These are phyloP conservation scores for Drosophila nr. perissopoda DNA, from an alignment of 2,888 invertebrate species.

Conservation along the genomic window DNA sequence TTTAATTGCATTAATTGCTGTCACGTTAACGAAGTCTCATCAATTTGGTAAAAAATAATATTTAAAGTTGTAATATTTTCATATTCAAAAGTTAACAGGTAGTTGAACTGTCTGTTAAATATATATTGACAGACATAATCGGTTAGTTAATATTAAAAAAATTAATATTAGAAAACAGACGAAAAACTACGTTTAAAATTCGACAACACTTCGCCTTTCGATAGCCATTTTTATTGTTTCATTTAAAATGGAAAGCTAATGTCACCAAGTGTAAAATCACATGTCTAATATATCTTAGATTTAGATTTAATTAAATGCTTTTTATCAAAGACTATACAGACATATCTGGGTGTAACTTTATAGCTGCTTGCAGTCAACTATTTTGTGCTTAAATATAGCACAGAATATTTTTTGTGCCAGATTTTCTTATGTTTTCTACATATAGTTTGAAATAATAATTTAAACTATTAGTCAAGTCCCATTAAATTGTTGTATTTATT, in stretches of 20 bases:
- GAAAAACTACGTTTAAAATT: not conserved
- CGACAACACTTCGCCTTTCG: not conserved
- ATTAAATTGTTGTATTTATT: not conserved
- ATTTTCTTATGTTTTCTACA: not conserved
- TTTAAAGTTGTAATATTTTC: not conserved
- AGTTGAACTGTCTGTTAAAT: not conserved
- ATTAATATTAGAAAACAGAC: not conserved
- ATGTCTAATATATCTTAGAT: not conserved
- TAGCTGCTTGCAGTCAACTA: not conserved
- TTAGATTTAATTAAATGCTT: not conserved
- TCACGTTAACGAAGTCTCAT: not conserved
- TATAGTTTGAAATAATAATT: not conserved
- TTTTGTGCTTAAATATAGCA: not conserved
- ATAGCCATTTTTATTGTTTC: not conserved
- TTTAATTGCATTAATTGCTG: conserved; percentile 1
- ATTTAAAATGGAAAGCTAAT: not conserved
- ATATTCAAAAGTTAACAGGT: not conserved
- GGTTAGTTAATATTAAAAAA: not conserved
- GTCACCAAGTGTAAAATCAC: not conserved
- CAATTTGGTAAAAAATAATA: not conserved
- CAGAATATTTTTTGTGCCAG: not conserved
- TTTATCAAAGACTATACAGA: not conserved
- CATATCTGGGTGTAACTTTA: too few relatives aligned
- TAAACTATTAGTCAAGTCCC: not conserved
- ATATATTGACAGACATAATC: not conserved